Evolutionary conservation across 2,888 invertebrate species (phyloP), one percentile per base, ranked within the genome.

Genomic region (Nematopogon swammerdamellus): DNA sequence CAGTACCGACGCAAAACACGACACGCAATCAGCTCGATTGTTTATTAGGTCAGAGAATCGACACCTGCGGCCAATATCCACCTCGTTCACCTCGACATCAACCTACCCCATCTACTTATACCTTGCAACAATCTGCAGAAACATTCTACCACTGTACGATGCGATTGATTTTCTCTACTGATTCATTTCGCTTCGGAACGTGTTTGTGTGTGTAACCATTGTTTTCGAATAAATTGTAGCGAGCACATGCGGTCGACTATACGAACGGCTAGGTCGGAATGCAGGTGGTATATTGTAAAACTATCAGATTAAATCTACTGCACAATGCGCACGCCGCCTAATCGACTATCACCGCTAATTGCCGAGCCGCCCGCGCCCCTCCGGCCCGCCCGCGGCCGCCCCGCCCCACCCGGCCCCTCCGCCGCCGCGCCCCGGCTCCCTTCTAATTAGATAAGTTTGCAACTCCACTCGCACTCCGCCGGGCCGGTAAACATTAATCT

Each of bases 271-370:
- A n/a, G n/a, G n/a, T n/a, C n/a, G n/a, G 25, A 25, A 8, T 25
- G 25, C 25, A 25, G 14, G 36, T 14, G 36, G 6, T 36, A 4
- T 14, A 36, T 36, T 36, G 36, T 36, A 36, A 36, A 36, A 36
- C 36, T 36, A 36, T 36, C 36, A 14, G 36, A 36, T 36, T 36
- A 36, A 36, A 36, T 36, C 36, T 36, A 8, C n/a, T 14, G 36
- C n/a, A 14, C 36, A 14, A 8, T 36, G 36, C n/a, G 36, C 36
- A 14, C 36, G 36, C 36, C 36, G 36, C 36, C 77, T 79, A 77
- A 79, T 79, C 79, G 77, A 77, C 75, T 76, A 79, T 79, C 76
- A 79, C 79, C 77, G 70, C 76, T 79, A 79, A 79, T 79, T 79
- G 76, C 73, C 68, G 50, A 50, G 49, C 46, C 53, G n/a, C 17